Conservation (phyloP, 2,888 invertebrate species). For the Cheilosia scutellata region DNA sequence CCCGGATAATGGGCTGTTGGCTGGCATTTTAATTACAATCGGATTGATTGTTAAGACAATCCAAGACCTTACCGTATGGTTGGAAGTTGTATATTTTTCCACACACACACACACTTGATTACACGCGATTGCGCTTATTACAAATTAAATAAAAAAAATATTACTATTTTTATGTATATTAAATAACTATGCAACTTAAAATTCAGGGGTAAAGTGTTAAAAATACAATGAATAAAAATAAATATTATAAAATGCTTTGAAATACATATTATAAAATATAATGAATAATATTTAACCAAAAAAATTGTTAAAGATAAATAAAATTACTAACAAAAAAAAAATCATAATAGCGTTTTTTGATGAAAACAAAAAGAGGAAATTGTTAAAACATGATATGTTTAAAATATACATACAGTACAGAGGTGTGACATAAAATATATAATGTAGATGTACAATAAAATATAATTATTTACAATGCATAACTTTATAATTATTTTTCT, state of each 20-base stretch:
- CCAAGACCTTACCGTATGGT: background rate
- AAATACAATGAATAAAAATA: slow-evolving; percentile 9
- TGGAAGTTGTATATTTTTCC: background rate
- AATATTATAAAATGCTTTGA: slow-evolving; percentile 56
- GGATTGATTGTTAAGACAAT: too few species aligned
- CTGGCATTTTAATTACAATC: too few species aligned
- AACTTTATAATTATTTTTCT: slow-evolving; percentile 10
- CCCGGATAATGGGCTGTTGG: too few species aligned
- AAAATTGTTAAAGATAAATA: slow-evolving; percentile 50
- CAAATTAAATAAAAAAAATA: slow-evolving; percentile 3
- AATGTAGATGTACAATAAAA: background rate
- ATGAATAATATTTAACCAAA: slow-evolving; percentile 62
- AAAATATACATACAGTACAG: background rate
- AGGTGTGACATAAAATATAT: slow-evolving; percentile 33
- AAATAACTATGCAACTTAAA: slow-evolving; percentile 44
- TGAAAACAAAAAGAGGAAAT: slow-evolving; percentile 54
- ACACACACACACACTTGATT: slow-evolving; percentile 4
- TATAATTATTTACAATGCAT: slow-evolving; percentile 9
- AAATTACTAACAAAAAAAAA: slow-evolving; percentile 39
- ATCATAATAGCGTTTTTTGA: slow-evolving; percentile 51
- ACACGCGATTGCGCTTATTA: slow-evolving; percentile 18
- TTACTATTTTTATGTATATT: slow-evolving; percentile 15
- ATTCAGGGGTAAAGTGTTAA: slow-evolving; percentile 60
- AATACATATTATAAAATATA: slow-evolving; percentile 18
- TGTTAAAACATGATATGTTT: slow-evolving; percentile 30